Evolutionary conservation across 1,140 invertebrate genomes (phyloP).

Genomic region (Portunus trituberculatus): DNA sequence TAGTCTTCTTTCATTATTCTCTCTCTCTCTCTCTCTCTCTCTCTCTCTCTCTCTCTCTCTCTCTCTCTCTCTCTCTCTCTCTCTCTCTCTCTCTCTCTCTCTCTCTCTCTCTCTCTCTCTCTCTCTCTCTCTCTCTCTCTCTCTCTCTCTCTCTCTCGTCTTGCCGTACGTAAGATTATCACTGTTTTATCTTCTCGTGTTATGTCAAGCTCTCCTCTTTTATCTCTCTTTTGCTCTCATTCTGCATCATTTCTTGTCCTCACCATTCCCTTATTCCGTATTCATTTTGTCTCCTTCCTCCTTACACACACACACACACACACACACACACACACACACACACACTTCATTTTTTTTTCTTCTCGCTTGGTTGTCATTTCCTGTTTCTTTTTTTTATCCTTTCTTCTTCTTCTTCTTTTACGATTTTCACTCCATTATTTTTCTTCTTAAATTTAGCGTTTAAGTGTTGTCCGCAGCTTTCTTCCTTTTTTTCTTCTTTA

Average conservation of each 20-base stretch:
- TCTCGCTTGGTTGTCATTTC: too few species aligned
- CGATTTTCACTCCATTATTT: too few species aligned
- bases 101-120: not conserved
- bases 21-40: not conserved
- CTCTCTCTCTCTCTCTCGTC: not conserved
- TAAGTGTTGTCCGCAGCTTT: too few species aligned
- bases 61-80: not conserved
- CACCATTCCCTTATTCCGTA: not conserved
- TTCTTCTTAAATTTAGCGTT: too few species aligned
- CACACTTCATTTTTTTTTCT: not conserved
- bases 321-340: slow-evolving; percentile 30
- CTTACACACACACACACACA: slow-evolving; percentile 16
- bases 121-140: not conserved
- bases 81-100: not conserved
- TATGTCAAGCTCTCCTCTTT: too few species aligned
- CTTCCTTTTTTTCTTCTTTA: too few species aligned
- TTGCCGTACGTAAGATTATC: too few species aligned
- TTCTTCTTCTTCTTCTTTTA: too few species aligned
- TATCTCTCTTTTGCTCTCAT: not conserved
- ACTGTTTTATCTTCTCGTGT: not conserved
- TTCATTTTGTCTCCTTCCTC: not conserved
- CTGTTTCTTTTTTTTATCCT: too few species aligned
- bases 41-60: not conserved
- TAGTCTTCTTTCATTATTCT: not conserved
- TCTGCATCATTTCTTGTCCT: not conserved